These are phyloP conservation scores for Uromys caudimaculatus DNA, from an alignment of 2,797 vertebrate species.

Conservation along the genomic window DNA sequence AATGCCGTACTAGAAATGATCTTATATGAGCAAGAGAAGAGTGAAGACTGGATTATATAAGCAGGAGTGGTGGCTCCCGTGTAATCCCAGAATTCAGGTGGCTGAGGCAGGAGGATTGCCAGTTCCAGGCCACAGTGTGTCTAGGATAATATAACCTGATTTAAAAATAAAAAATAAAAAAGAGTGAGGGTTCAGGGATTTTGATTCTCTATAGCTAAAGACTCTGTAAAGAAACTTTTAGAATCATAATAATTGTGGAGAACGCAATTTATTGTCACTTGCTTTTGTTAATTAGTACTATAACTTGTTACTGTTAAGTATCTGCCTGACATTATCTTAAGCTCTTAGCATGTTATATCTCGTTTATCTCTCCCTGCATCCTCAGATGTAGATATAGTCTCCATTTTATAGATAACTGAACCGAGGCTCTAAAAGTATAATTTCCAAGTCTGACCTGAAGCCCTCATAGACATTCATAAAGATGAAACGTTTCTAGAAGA, in stretches of 20 bases:
- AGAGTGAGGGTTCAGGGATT: background rate
- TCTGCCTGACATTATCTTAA: background rate
- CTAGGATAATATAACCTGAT: background rate
- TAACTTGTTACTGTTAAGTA: background rate
- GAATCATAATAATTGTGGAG: constrained; percentile 36
- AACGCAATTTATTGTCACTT: constrained; percentile 46
- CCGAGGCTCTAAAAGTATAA: background rate
- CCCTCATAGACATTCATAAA: constrained; percentile 1
- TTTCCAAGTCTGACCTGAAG: background rate
- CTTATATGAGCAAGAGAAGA: constrained; percentile 47
- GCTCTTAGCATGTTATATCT: background rate
- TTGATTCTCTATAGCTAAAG: background rate
- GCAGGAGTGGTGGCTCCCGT: background rate
- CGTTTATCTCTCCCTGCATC: background rate
- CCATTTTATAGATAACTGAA: constrained; percentile 40
- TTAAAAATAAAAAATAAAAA: background rate
- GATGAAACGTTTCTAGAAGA: background rate
- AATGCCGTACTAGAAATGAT: constrained; percentile 45
- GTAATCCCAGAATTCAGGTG: background rate
- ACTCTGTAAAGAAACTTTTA: constrained; percentile 46
- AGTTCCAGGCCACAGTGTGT: background rate
- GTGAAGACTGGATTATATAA: background rate
- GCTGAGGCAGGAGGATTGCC: background rate
- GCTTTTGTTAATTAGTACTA: constrained; percentile 28
- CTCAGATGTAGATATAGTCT: background rate